A percentile compares a stretch with the other conserved stretches of the same genome.
These are phyloP conservation scores for Boulengeromyrus knoepffleri DNA, from an alignment of 2,113 vertebrate genomes.

Conservation along the genomic window DNA sequence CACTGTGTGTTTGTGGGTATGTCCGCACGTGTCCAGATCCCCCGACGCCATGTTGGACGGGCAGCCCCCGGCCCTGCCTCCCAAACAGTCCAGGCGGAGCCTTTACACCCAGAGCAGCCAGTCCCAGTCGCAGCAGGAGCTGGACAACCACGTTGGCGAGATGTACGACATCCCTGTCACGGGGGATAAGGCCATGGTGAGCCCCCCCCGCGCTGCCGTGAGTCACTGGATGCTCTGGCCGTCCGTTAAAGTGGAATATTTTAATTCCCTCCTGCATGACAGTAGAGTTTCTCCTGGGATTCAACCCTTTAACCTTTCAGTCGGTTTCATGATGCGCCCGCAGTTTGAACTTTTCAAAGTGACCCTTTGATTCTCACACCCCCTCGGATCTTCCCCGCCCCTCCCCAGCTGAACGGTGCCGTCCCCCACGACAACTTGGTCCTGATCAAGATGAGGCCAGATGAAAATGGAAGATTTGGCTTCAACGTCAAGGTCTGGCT, in stretches of 20 bases:
- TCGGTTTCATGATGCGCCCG: not conserved
- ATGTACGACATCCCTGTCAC: conserved; percentile 77
- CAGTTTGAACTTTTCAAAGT: not conserved
- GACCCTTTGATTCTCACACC: not conserved
- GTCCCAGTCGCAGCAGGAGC: conserved; percentile 83
- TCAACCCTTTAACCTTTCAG: not conserved
- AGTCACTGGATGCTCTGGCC: not conserved
- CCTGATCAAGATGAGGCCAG: conserved; percentile 91
- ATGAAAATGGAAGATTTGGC: conserved; percentile 93
- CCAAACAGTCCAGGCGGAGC: conserved; percentile 90
- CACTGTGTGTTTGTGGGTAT: not conserved
- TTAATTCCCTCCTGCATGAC: not conserved
- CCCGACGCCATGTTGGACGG: conserved; percentile 80
- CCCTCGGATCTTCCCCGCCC: not conserved
- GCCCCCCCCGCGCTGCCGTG: conserved; percentile 26
- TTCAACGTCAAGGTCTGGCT: conserved; percentile 92
- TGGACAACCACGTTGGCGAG: conserved; percentile 85
- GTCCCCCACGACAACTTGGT: conserved; percentile 93
- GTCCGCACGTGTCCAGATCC: conserved; percentile 59
- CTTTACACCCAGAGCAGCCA: conserved; percentile 86
- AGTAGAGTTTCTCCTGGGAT: not conserved
- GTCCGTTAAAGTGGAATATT: not conserved
- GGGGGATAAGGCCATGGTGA: conserved; percentile 83
- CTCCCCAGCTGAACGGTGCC: conserved; percentile 80
- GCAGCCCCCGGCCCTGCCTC: conserved; percentile 87